Conservation (phyloP, 2,113 vertebrate genomes). For the Heterotilapia buettikoferi region DNA sequence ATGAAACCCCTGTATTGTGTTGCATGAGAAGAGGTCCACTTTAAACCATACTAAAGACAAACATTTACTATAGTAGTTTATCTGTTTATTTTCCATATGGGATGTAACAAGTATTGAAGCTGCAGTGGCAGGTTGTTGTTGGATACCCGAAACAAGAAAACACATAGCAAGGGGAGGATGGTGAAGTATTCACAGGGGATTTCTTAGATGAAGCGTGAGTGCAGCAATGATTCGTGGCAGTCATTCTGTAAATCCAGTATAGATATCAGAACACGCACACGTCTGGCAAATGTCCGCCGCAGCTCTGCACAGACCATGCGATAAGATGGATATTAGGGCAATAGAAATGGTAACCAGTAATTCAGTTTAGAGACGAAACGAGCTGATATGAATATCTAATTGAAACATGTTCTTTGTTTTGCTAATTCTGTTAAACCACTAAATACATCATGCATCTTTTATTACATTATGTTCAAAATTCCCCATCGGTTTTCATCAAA, state of each 20-base stretch:
- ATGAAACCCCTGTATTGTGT: neutral
- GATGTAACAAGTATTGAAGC: neutral
- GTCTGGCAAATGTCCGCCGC: constrained; percentile 15
- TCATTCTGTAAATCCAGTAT: neutral
- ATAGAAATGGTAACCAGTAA: neutral
- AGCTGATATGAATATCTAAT: neutral
- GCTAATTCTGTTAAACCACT: neutral
- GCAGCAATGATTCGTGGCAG: constrained; percentile 15
- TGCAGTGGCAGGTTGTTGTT: neutral
- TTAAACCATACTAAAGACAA: fast-evolving
- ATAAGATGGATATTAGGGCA: constrained; percentile 9
- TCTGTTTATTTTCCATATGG: neutral
- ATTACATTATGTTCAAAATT: neutral
- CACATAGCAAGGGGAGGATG: neutral
- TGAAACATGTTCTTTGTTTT: neutral
- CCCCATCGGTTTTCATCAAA: neutral
- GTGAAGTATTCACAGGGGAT: constrained; percentile 15
- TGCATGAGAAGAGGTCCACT: neutral
- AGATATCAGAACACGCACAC: neutral
- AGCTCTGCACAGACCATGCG: neutral
- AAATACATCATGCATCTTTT: neutral
- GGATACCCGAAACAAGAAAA: neutral
- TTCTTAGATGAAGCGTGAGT: constrained; percentile 32
- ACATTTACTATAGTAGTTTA: neutral
- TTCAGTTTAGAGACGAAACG: neutral